phyloP scores from a whole-genome alignment of 2,113 vertebrate species.

The Tupaia tana region DNA sequence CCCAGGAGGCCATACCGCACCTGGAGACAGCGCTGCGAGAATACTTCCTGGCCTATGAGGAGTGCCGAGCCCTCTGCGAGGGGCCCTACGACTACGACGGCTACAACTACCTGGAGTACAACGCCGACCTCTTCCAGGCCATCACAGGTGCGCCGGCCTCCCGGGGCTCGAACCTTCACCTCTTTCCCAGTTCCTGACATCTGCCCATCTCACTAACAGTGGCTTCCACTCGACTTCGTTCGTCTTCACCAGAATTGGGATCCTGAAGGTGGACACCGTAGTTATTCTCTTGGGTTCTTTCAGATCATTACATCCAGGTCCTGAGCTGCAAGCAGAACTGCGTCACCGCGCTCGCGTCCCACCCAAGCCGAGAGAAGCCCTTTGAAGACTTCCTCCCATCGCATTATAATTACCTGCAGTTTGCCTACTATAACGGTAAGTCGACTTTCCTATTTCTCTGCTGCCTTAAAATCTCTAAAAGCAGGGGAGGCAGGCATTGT shows the following conservation, averaged over 20 bases:
- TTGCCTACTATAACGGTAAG: slow-evolving; percentile 98
- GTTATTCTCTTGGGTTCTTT: slow-evolving; percentile 46
- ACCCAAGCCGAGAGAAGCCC: slow-evolving; percentile 90
- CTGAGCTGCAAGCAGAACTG: slow-evolving; percentile 97
- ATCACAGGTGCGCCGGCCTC: slow-evolving; percentile 88
- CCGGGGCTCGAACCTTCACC: not conserved
- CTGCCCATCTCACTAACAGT: not conserved
- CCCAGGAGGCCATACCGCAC: slow-evolving; percentile 86
- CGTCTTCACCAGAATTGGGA: not conserved
- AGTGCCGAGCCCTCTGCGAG: slow-evolving; percentile 94
- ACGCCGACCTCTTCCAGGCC: slow-evolving; percentile 94
- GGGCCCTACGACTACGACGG: slow-evolving; percentile 95
- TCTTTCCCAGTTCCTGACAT: not conserved
- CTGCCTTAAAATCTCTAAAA: not conserved
- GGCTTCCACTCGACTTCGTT: not conserved
- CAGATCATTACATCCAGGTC: slow-evolving; percentile 97
- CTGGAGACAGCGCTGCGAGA: slow-evolving; percentile 91
- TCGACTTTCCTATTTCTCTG: not conserved
- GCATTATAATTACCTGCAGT: slow-evolving; percentile 97
- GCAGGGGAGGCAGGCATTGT: not conserved
- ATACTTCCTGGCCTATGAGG: slow-evolving; percentile 89
- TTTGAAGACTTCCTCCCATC: slow-evolving; percentile 95
- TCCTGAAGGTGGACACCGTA: not conserved
- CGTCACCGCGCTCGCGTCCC: slow-evolving; percentile 90
- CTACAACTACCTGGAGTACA: slow-evolving; percentile 98